Conservation (phyloP, 2,888 invertebrate species). For the Amphipyra tragopoginis region DNA sequence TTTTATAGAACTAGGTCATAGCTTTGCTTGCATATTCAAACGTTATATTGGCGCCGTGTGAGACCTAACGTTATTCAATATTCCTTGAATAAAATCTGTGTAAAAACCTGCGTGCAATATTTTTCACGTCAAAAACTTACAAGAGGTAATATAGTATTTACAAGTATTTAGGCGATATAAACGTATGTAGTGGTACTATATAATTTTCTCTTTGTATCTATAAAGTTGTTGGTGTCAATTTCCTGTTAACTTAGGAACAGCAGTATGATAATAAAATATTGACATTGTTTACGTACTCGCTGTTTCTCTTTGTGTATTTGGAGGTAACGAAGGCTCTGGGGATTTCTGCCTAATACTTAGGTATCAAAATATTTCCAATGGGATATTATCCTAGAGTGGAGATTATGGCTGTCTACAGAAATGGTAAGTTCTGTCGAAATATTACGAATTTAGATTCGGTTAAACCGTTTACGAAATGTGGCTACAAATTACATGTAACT, state of each 20-base stretch:
- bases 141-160: not conserved
- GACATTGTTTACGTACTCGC: slow-evolving; percentile 40
- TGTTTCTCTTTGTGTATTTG: slow-evolving; percentile 50
- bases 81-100: slow-evolving; percentile 25
- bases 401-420: slow-evolving; percentile 59
- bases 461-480: not conserved
- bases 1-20: slow-evolving; percentile 62
- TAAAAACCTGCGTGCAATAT: slow-evolving; percentile 20
- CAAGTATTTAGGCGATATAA: no score
- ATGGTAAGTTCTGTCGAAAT: slow-evolving; percentile 44
- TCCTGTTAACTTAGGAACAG: slow-evolving; percentile 35
- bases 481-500: no score
- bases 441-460: slow-evolving; percentile 22
- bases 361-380: slow-evolving; percentile 69
- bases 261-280: slow-evolving; percentile 47
- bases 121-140: slow-evolving; percentile 2
- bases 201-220: slow-evolving; percentile 20
- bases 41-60: slow-evolving; percentile 33
- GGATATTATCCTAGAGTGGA: slow-evolving; percentile 57
- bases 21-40: slow-evolving; percentile 46
- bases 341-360: slow-evolving; percentile 63
- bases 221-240: slow-evolving; percentile 37
- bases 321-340: slow-evolving; percentile 64
- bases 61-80: slow-evolving; percentile 27
- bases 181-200: not conserved